Evolutionary conservation across 2,113 vertebrate genomes (phyloP).

Genomic region (Jaculus jaculus): DNA sequence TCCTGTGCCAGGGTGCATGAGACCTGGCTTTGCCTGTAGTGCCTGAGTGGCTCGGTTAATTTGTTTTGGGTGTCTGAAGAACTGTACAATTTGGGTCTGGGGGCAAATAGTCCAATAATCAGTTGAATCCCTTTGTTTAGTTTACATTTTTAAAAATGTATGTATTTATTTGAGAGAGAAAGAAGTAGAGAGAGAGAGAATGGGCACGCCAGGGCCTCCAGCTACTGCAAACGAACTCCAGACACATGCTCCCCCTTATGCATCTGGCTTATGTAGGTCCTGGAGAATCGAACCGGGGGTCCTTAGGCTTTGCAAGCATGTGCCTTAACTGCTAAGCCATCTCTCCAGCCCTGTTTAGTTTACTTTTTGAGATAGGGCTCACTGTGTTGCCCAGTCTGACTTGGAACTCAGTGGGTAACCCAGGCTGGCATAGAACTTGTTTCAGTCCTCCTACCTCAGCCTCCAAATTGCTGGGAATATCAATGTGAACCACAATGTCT

Average conservation of each 20-base stretch:
- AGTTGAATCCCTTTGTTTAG: not conserved
- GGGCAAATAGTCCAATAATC: not conserved
- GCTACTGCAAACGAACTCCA: too few relatives aligned
- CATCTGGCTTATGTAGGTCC: too few relatives aligned
- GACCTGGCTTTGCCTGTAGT: accelerated
- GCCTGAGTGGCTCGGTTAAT: not conserved
- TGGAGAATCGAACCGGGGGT: too few relatives aligned
- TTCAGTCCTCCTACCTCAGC: not conserved
- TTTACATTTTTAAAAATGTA: too few relatives aligned
- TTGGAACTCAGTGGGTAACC: not conserved
- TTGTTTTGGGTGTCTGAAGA: not conserved
- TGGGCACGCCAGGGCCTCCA: too few relatives aligned
- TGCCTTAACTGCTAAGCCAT: too few relatives aligned
- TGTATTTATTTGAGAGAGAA: too few relatives aligned
- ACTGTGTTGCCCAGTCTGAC: not conserved
- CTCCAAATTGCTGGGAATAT: not conserved
- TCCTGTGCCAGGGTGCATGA: accelerated
- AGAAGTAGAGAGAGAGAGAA: too few relatives aligned
- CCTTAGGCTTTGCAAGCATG: too few relatives aligned
- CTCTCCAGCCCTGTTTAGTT: too few relatives aligned
- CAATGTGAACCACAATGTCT: not conserved
- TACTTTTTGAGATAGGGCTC: not conserved
- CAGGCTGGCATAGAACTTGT: not conserved
- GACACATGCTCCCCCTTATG: too few relatives aligned
- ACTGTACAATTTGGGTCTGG: not conserved